phyloP scores from a whole-genome alignment of 2,113 vertebrate genomes.

The Calonectris borealis region DNA sequence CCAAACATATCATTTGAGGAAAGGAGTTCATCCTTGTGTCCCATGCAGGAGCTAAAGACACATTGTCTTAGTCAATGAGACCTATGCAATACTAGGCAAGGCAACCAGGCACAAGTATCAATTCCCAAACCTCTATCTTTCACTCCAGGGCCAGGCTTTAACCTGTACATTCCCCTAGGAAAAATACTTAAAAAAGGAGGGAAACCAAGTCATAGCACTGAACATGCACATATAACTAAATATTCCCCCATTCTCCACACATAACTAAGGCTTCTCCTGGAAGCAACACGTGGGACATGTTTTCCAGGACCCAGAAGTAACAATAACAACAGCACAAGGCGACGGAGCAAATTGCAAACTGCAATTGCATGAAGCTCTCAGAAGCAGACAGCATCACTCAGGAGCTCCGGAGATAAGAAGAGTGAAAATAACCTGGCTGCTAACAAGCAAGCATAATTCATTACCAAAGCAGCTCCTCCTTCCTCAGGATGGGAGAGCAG shows the following conservation, averaged over 20 bases:
- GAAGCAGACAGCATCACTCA: background rate
- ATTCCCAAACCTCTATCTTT: background rate
- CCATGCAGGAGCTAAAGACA: background rate
- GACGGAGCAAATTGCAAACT: background rate
- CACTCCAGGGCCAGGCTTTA: background rate
- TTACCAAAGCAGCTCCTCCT: background rate
- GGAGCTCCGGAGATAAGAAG: background rate
- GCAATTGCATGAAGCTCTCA: background rate
- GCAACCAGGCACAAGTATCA: background rate
- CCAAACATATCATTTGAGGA: background rate
- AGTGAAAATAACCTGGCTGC: background rate
- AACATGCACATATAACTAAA: background rate
- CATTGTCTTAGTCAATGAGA: background rate
- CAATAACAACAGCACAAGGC: background rate
- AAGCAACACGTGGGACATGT: background rate
- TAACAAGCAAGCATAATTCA: background rate
- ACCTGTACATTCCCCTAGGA: background rate
- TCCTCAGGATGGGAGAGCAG: background rate
- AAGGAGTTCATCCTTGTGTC: background rate
- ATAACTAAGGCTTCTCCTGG: background rate
- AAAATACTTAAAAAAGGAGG: background rate
- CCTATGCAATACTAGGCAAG: too few relatives aligned
- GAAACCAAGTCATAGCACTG: background rate
- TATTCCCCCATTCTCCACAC: background rate
- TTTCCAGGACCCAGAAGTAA: background rate